Percentiles rank a stretch among this genome's conserved stretches.
Conservation (phyloP, 2,797 vertebrate genomes). For the Simalia tracyae region DNA sequence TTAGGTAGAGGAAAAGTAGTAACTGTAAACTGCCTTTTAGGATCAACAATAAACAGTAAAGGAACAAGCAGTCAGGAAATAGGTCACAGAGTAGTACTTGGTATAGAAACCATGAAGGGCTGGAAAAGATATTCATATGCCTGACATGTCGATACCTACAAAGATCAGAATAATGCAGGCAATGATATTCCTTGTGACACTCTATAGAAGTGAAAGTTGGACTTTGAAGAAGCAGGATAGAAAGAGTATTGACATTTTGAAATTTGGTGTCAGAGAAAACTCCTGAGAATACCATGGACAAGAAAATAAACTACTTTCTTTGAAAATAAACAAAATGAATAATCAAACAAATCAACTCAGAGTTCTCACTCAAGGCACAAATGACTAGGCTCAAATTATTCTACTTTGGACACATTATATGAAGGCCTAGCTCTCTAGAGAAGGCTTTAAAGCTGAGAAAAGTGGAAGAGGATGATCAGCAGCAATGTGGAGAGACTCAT, state of each 20-base stretch:
- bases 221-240: not conserved
- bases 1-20: not conserved
- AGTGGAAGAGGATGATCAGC: not conserved
- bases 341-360: not conserved
- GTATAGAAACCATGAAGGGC: not conserved
- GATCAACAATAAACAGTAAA: not conserved
- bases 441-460: not conserved
- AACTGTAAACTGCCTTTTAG: not conserved
- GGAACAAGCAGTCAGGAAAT: not conserved
- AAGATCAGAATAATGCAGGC: not conserved
- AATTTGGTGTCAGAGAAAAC: not conserved
- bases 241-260: not conserved
- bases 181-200: not conserved
- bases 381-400: not conserved
- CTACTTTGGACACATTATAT: not conserved
- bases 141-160: not conserved
- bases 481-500: not conserved
- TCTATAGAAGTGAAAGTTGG: not conserved
- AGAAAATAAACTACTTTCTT: not conserved
- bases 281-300: not conserved
- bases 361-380: not conserved
- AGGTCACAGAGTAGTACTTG: not conserved
- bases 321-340: not conserved
- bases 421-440: not conserved
- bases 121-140: not conserved